These are phyloP conservation scores for Mesocricetus auratus DNA, from an alignment of 2,113 vertebrate genomes.

Conservation along the genomic window DNA sequence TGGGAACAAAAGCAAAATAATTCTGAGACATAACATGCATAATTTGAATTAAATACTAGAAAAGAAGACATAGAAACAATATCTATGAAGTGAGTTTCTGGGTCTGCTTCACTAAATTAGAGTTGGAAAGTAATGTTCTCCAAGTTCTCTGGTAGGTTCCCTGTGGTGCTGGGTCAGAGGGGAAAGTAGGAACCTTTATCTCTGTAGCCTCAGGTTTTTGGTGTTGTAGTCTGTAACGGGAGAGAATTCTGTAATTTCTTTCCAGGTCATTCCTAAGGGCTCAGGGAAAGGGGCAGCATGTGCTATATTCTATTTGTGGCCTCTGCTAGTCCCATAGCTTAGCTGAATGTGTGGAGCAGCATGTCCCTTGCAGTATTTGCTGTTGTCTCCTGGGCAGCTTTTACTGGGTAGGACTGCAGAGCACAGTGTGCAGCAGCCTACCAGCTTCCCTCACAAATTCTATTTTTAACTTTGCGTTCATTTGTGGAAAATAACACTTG, in stretches of 20 bases:
- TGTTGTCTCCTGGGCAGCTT: background rate
- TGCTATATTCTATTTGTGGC: background rate
- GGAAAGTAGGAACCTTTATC: background rate
- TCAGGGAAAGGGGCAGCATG: background rate
- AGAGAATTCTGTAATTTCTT: background rate
- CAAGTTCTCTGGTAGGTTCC: background rate
- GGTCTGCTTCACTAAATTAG: too few species aligned
- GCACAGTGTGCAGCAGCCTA: background rate
- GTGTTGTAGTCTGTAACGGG: too few species aligned
- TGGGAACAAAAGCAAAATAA: background rate
- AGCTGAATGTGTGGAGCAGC: background rate
- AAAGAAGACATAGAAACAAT: background rate
- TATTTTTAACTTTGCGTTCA: conserved; percentile 34
- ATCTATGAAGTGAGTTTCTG: background rate
- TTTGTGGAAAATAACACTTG: background rate
- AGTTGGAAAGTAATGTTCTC: background rate
- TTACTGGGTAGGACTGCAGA: background rate
- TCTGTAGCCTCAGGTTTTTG: background rate
- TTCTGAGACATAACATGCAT: too few species aligned
- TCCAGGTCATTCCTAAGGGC: background rate
- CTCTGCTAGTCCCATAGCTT: background rate
- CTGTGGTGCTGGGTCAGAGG: background rate
- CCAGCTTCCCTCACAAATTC: background rate
- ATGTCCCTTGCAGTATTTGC: too few species aligned
- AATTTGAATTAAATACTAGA: background rate